Conservation (phyloP, 2,797 vertebrate species). For the Acomys russatus region DNA sequence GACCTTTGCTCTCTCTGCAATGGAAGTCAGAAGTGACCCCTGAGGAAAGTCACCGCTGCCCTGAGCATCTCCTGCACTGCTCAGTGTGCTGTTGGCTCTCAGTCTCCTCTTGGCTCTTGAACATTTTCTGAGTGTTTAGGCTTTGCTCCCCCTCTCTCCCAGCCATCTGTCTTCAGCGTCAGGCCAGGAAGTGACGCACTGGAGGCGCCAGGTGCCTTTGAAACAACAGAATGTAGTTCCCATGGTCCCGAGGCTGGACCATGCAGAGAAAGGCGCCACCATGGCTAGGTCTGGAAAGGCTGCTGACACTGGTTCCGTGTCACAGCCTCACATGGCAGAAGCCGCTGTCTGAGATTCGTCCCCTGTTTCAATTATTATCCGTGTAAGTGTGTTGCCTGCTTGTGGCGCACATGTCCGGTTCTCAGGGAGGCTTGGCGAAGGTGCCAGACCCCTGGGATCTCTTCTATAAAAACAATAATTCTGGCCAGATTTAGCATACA, state of each 20-base stretch:
- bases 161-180: neutral
- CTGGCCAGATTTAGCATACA: neutral
- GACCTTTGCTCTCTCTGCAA: neutral
- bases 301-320: rapidly evolving
- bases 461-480: neutral
- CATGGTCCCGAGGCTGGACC: too few relatives aligned
- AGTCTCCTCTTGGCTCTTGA: neutral
- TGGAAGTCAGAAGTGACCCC: conserved; percentile 8
- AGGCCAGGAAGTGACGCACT: neutral
- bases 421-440: neutral
- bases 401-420: neutral
- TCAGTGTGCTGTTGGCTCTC: neutral
- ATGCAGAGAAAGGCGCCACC: neutral
- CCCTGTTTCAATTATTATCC: too few relatives aligned
- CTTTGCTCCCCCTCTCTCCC: neutral
- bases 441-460: neutral
- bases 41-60: neutral
- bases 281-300: too few relatives aligned
- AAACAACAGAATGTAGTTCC: neutral
- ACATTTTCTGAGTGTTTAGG: neutral
- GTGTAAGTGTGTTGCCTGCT: neutral
- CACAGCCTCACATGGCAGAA: neutral
- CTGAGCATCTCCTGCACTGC: neutral
- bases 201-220: neutral
- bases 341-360: neutral